Base-by-base conservation (phyloP, 2,797 vertebrate genomes). In the Scolopax rusticola region DNA sequence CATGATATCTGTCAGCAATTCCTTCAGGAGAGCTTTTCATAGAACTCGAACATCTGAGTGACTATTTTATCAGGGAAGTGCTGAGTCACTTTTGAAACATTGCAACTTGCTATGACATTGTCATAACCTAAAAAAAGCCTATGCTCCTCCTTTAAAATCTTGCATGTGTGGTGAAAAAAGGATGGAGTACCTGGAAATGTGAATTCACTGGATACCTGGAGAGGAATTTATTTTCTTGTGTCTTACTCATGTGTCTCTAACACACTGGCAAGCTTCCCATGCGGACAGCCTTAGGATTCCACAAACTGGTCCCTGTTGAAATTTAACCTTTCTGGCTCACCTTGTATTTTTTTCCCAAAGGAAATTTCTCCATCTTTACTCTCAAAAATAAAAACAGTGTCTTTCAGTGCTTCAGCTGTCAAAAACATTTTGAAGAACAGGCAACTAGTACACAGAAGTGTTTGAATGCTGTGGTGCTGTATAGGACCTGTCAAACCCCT, bases 401-500 rank as follows among this genome's bases (percentile, higher is more conserved):
- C 40, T 89, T 82, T 47, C 51, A 67, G 11, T 53, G 8, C 17
- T 91, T 74, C 56, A 84, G 8, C 13, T 79, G 28, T 25, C 32
- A 79, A 75, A 83, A 77, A 5, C 12, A 18, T 67, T 79, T 78
- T 67, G 47, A 90, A 90, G n/a, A 88, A 65, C 51, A 79, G 67
- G 16, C 24, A 82, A 23, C 23, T 67, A 54, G 50, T 16, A 25
- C 45, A 36, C 6, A 41, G n/a, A 90, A 92, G 32, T 3, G 0
- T 70, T 67, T 82, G 56, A 89, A 41, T 43, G 5, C 51, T 70
- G 40, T 74, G 32, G 20, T 70, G 11, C 23, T 67, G 11, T 24
- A 51, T 3, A 92, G 45, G 43, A 53, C 40, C 74, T 96, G 90
- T 91, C 84, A 94, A 93, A 89, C 27, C 15, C 45, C 63, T 89